Evolutionary conservation across 1,140 invertebrate species (phyloP), one percentile per base, ranked within the genome.

Genomic region (Delia radicum): DNA sequence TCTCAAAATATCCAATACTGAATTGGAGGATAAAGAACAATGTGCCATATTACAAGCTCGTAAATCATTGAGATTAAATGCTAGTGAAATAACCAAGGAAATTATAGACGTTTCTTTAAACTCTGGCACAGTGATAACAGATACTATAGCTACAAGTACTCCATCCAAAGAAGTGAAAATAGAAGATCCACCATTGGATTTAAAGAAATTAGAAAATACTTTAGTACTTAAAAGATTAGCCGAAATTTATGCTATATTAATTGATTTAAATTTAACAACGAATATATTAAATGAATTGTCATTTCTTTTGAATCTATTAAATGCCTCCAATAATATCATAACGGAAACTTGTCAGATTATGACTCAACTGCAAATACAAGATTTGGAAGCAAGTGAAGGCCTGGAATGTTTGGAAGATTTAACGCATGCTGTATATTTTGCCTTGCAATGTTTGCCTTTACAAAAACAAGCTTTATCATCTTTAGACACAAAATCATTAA

Each of bases 281-380:
- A 86, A 86, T 78, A 77, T 86, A 13, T 74, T 86, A 0, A 81
- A 77, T 26, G 85, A 86, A 67, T 72, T 86, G 0, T 78, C 83
- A 10, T 86, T 78, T 62, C 71, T 79, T 7, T 15, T 86, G 10
- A 83, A 85, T 37, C 62, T 86, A 33, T 74, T 86, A 5, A 86
- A 85, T 67, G 71, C 79, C 46, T 65, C 28, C 13, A 21, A 21
- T 55, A 55, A 8, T 24, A 15, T 7, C 2, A 4, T 21, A 8
- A 21, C n/a, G 6, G 48, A 55, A 21, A n/a, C 10, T n/a, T 8
- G n/a, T 21, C 5, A 21, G 6, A 2, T 21, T 2, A 21, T 55
- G 21, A n/a, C 18, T 7, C 48, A 55, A 7, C 24, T 55, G n/a
- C 18, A 55, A 1, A 21, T 55, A 10, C n/a, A 55, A 5, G 48